A percentile compares a stretch with the other conserved stretches of the same genome.
These are phyloP conservation scores for Leptonema lineaticorne DNA, from an alignment of 1,140 invertebrate species.

Conservation along the genomic window DNA sequence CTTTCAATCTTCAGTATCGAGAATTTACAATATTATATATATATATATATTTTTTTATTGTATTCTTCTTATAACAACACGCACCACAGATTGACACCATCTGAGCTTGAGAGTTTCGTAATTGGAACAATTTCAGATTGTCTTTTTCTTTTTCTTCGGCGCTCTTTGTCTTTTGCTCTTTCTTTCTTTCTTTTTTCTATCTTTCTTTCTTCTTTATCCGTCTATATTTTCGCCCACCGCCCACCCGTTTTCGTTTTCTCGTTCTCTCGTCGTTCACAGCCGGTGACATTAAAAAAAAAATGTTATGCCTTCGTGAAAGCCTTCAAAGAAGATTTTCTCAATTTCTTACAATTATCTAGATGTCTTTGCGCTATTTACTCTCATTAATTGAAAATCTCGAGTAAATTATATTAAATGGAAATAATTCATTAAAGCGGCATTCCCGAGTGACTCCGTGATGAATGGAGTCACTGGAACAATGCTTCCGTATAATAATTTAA, in stretches of 20 bases:
- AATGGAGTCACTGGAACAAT: slow-evolving; percentile 4
- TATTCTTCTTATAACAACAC: too few relatives aligned
- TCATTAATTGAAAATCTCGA: slow-evolving; percentile 17
- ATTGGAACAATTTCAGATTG: too few relatives aligned
- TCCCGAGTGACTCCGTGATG: slow-evolving; percentile 16
- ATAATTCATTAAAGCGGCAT: slow-evolving; percentile 15
- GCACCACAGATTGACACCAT: too few relatives aligned
- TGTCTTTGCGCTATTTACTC: slow-evolving; percentile 15
- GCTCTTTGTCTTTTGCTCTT: neutral
- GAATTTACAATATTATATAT: too few relatives aligned
- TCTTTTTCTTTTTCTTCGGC: neutral
- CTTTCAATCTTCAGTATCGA: too few relatives aligned
- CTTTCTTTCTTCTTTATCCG: neutral
- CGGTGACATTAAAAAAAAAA: neutral
- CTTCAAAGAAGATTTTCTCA: slow-evolving; percentile 5
- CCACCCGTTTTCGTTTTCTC: too few relatives aligned
- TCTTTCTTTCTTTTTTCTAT: neutral
- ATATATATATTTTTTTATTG: too few relatives aligned
- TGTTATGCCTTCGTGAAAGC: neutral
- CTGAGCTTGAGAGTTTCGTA: too few relatives aligned
- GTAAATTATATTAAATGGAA: slow-evolving; percentile 20
- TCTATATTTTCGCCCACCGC: neutral
- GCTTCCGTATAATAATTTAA: neutral
- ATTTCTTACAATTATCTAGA: slow-evolving; percentile 15
- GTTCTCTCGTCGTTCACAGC: neutral